Base-by-base conservation (phyloP, 2,888 invertebrate species). In the Nowickia ferox region DNA sequence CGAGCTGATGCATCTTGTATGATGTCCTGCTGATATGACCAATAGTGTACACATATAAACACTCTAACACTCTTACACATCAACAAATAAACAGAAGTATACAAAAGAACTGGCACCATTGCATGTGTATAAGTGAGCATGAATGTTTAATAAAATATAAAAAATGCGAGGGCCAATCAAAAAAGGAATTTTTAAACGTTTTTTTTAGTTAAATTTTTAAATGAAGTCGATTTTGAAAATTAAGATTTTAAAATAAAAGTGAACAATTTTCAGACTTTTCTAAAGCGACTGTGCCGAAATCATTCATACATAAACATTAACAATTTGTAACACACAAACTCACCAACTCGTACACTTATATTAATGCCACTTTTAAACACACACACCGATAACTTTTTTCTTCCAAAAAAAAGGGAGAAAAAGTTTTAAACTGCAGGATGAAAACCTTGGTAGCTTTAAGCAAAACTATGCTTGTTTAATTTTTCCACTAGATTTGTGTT, bases 401-500 rank as follows among this genome's bases (percentile, higher is more conserved):
- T n/a, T n/a, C n/a, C n/a, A 11, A 22, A 30, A 30, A 42, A 22
- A 42, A 51, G 5, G 1, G 6, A 19, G 51, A 61, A 22, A 74
- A 82, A 75, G 46, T 76, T 82, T 63, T 48, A 53, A 10, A 55
- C 61, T 69, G 44, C 68, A 19, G 10, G 61, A 82, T 55, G 69
- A 76, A 55, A 53, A 9, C 2, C 53, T 53, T 30, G 5, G 6
- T 44, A 57, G 69, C 63, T 69, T 71, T 11, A 82, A 76, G 82
- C 76, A 42, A 55, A 75, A 82, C 71, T 76, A 57, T 22, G 69
- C 63, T 82, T 63, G 61, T 82, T n/a, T 69, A 69, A 69, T 63
- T 76, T 69, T 76, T 82, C 48, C 75, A 82, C 81, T 69, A 82
- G 76, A 76, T 82, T 82, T 82, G 61, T 82, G 75, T 82, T 76